Percentiles rank a stretch among this genome's conserved stretches.
Conservation (phyloP, 2,888 invertebrate genomes). For the Chelonus formosanus region DNA sequence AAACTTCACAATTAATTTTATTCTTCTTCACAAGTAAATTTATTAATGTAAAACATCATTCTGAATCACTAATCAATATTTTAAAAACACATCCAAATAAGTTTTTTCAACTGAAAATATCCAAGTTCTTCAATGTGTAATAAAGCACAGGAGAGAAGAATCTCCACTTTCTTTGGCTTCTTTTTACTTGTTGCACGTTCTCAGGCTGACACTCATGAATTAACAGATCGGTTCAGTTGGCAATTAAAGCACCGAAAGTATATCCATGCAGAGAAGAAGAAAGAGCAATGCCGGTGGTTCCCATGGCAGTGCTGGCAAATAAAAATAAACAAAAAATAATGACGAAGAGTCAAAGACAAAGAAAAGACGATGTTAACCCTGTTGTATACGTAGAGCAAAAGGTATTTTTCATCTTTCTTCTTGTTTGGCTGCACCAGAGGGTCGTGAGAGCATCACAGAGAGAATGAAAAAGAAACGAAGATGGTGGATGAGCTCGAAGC, state of each 20-base stretch:
- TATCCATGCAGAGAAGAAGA: conserved; percentile 2
- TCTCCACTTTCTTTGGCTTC: not conserved
- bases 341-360: conserved; percentile 27
- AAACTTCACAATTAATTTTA: too few relatives aligned
- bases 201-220: conserved; percentile 59
- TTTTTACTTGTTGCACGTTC: conserved; percentile 41
- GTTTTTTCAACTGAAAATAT: too few relatives aligned
- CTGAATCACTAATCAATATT: too few relatives aligned
- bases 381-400: too few relatives aligned
- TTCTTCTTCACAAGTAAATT: not conserved
- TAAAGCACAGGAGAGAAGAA: too few relatives aligned
- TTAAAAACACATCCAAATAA: too few relatives aligned
- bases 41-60: too few relatives aligned
- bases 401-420: not conserved
- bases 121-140: too few relatives aligned
- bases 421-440: not conserved
- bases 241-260: conserved; percentile 58
- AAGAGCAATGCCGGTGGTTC: conserved; percentile 41
- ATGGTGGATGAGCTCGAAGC: conserved; percentile 37
- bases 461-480: conserved; percentile 30
- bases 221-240: conserved; percentile 57
- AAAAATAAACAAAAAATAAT: conserved; percentile 32
- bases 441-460: conserved; percentile 22
- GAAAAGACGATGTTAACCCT: not conserved
- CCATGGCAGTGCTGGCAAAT: conserved; percentile 42